Base-by-base conservation (phyloP, 2,113 vertebrate species). In the Chelonoidis abingdonii region DNA sequence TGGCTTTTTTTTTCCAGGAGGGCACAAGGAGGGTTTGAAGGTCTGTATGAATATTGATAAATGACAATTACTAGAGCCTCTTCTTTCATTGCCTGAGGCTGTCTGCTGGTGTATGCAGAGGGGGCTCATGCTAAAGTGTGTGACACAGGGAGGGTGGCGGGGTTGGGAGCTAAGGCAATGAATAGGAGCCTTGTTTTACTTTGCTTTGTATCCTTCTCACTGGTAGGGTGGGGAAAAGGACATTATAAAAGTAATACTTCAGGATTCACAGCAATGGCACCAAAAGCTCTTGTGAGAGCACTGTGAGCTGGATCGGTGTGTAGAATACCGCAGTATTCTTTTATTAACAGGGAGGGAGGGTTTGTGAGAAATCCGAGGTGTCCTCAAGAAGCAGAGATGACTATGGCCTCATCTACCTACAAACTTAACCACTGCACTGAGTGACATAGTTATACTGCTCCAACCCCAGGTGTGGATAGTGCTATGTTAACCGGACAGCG, bases 41-140 rank as follows among this genome's bases (percentile, higher is more conserved):
- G 96, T 94, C 95, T 94, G 91, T 88, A 97, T 98, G 97, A 98
- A 97, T 98, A 97, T 98, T 97, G 97, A 98, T 98, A 96, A 94
- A 81, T 96, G 96, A 94, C 96, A 96, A 95, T 97, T 97, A 97
- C 1, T 57, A 87, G 76, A 21, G 47, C 56, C 92, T 95, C 93
- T 88, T 83, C 87, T 65, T 31, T 79, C 89, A 12, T 83, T 50
- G 97, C 97, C 97, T 19, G 90, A 87, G 96, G 97, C 97, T 83
- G 94, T 96, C 93, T 65, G 85, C 94, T 52, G 21, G 80, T 78
- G 75, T 6, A 29, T 16, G 5, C 92, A 29, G 87, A 44, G 22
- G 22, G 49, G 56, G 88, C 89, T 95, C 81, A 38, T 7, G 86
- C 79, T 78, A 83, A 38, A 49, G 65, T 16, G 84, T 44, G 85